Conservation (phyloP, 2,888 invertebrate species). For the Meiosimyza platycephala region DNA sequence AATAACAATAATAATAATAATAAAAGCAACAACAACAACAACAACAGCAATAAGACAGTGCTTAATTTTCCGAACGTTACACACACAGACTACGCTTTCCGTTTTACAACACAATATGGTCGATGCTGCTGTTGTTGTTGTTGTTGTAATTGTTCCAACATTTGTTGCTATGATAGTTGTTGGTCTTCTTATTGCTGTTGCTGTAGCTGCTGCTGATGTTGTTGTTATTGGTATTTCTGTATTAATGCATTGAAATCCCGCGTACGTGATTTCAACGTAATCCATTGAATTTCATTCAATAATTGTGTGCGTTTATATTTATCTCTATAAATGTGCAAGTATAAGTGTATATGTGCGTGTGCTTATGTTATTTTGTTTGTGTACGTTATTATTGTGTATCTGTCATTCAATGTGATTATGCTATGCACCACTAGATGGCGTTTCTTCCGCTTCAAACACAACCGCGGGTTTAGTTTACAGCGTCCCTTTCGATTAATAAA, state of each 20-base stretch:
- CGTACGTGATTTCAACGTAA: conserved; percentile 53
- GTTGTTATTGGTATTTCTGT: background rate
- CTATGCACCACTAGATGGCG: background rate
- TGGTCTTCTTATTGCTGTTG: background rate
- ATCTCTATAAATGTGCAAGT: too few species aligned
- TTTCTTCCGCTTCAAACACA: background rate
- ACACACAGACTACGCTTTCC: too few species aligned
- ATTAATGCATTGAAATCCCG: conserved; percentile 41
- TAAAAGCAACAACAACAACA: background rate
- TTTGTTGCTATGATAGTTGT: background rate
- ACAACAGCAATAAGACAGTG: background rate
- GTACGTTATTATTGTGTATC: background rate
- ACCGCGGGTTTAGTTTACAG: too few species aligned
- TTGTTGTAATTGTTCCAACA: background rate
- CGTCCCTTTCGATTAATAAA: too few species aligned
- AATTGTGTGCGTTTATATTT: conserved; percentile 48
- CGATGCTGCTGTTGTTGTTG: background rate
- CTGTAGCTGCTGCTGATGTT: conserved; percentile 18
- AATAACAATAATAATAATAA: background rate
- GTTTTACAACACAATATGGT: background rate
- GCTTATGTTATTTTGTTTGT: background rate
- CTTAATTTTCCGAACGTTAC: too few species aligned
- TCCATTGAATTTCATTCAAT: conserved; percentile 53
- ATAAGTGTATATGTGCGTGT: background rate
- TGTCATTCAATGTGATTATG: background rate